A percentile compares a stretch with the other conserved stretches of the same genome.
Evolutionary conservation across 2,888 invertebrate species (phyloP).

Genomic region (Cylindroiulus punctatus): DNA sequence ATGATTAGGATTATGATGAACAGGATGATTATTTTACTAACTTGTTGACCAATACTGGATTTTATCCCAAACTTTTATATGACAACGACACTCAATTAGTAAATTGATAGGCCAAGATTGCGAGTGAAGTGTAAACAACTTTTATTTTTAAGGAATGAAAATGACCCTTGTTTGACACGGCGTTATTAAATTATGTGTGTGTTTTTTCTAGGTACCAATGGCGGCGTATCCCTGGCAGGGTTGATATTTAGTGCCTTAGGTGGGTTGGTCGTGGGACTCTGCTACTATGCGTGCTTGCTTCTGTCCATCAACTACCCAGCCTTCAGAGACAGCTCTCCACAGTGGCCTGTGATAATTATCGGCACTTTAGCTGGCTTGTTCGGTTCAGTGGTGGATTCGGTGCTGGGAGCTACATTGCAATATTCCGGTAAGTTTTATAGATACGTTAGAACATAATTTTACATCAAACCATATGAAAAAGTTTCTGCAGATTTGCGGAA

Average conservation of each 20-base stretch:
- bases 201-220: slow-evolving; percentile 78
- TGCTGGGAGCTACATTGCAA: slow-evolving; percentile 85
- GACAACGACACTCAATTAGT: too few relatives aligned
- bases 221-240: slow-evolving; percentile 77
- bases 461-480: too few relatives aligned
- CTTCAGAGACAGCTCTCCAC: slow-evolving; percentile 72
- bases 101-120: too few relatives aligned
- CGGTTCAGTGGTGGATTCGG: slow-evolving; percentile 84
- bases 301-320: slow-evolving; percentile 73
- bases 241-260: slow-evolving; percentile 73
- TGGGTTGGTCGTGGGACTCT: slow-evolving; percentile 76
- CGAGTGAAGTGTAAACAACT: too few relatives aligned
- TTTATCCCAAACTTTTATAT: too few relatives aligned
- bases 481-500: not conserved
- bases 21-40: too few relatives aligned
- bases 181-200: too few relatives aligned
- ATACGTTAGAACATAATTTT: too few relatives aligned
- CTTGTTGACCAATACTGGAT: too few relatives aligned
- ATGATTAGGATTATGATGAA: too few relatives aligned
- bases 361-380: slow-evolving; percentile 80
- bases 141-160: too few relatives aligned
- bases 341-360: slow-evolving; percentile 74
- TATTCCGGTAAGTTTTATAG: slow-evolving; percentile 77
- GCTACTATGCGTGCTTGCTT: slow-evolving; percentile 76
- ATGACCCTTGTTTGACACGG: too few relatives aligned